Base-by-base conservation (phyloP, 35 echinoderm and acorn worm genomes). In the Hemicentrotus pulcherrimus region DNA sequence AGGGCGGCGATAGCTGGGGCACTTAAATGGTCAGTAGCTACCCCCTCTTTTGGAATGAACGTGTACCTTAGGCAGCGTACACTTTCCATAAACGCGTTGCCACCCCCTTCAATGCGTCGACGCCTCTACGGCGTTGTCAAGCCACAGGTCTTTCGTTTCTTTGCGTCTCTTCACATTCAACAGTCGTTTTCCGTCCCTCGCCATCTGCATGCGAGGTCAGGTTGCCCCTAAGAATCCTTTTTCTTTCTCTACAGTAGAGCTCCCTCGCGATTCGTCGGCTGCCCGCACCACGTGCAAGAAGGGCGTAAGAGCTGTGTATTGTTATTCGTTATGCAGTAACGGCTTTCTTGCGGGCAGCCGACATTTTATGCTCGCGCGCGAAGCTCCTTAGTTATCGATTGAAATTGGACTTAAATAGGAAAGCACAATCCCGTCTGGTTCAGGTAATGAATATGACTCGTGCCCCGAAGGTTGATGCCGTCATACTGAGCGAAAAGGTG, bases 381-480 rank as follows among this genome's bases (percentile, higher is more conserved):
- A 28, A 22, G 65, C 65, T 78, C 24, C 65, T 78, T 78, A 78
- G 65, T 78, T 78, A 78, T 78, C 24, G 65, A 78, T 28, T n/a
- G 18, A 78, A 78, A 78, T 78, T 78, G 65, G 65, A 78, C 65
- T 78, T 78, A 78, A 78, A 78, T 78, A 78, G 19, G 65, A 78
- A 18, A 78, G 65, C 65, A 78, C 22, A 78, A 8, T 78, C n/a
- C 28, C 65, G 65, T 78, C 65, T 78, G 65, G 65, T 78, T 28
- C 6, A 7, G 22, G 65, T 78, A 78, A 78, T 78, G 65, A 78
- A 78, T 78, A 78, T n/a, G 65, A 78, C 28, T 28, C 19, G 22
- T 28, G 65, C 65, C 65, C 65, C 65, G 65, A 22, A 78, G 65
- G 65, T 28, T 78, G 18, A 28, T 78, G 65, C 22, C 28, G 65